A percentile compares a stretch with the other conserved stretches of the same genome.
These are phyloP conservation scores for Apolygus lucorum DNA, from an alignment of 1,140 invertebrate genomes.

Conservation along the genomic window DNA sequence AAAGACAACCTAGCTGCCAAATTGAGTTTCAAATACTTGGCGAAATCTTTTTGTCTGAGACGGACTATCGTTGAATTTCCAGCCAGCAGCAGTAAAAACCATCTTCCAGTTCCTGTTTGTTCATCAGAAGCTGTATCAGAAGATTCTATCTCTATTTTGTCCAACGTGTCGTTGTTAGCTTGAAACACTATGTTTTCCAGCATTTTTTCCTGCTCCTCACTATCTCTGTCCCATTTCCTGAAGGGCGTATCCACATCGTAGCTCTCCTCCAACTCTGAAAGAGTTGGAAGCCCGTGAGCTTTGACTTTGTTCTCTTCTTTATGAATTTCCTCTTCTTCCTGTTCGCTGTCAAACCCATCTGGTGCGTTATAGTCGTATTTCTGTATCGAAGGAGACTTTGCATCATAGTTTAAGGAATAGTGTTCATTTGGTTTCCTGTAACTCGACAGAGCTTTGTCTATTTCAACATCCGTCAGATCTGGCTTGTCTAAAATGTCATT, in stretches of 20 bases:
- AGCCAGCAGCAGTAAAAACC: conserved; percentile 35
- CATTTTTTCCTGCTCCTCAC: conserved; percentile 34
- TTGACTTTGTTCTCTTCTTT: conserved; percentile 15
- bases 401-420: not conserved
- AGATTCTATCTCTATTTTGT: conserved; percentile 16
- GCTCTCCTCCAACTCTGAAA: conserved; percentile 24
- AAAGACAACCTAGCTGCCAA: conserved; percentile 38
- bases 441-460: conserved; percentile 15
- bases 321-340: conserved; percentile 30
- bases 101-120: conserved; percentile 26
- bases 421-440: not conserved
- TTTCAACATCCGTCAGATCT: conserved; percentile 22
- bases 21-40: conserved; percentile 39
- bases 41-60: conserved; percentile 37
- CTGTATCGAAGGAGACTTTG: not conserved
- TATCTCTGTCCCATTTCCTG: conserved; percentile 34
- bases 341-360: conserved; percentile 29
- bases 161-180: conserved; percentile 22
- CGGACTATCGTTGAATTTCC: conserved; percentile 38
- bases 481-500: conserved; percentile 18
- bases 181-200: conserved; percentile 33
- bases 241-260: conserved; percentile 31
- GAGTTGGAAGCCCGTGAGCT: conserved; percentile 7
- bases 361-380: conserved; percentile 21
- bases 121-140: conserved; percentile 7